These are phyloP conservation scores for Notamacropus eugenii DNA, from an alignment of 2,797 vertebrate genomes.

Conservation along the genomic window DNA sequence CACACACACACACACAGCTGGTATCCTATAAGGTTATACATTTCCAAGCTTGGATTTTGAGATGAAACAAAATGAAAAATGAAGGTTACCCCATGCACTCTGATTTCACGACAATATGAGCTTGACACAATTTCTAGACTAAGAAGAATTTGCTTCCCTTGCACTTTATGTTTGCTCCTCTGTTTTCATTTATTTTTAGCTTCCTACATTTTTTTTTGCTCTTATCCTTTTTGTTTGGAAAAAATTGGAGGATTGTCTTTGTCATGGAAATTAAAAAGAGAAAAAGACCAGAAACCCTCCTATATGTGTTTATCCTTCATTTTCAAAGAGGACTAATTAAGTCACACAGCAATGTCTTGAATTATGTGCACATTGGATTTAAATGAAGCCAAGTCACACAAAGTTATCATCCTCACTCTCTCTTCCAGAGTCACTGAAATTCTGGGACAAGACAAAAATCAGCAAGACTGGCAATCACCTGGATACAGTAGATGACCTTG, in stretches of 20 bases:
- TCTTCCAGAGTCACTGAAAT: not conserved
- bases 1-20: too few relatives aligned
- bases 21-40: slow-evolving; percentile 35
- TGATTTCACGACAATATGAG: not conserved
- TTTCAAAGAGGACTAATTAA: not conserved
- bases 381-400: not conserved
- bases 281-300: not conserved
- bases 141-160: slow-evolving; percentile 11
- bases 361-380: not conserved
- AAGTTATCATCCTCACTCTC: not conserved
- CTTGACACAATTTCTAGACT: slow-evolving; percentile 25
- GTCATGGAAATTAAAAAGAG: not conserved
- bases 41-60: slow-evolving; percentile 51
- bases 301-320: not conserved
- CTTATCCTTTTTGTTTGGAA: not conserved
- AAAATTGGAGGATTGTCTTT: not conserved
- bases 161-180: not conserved
- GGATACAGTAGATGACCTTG: not conserved
- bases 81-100: not conserved
- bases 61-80: slow-evolving; percentile 58
- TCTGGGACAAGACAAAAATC: not conserved
- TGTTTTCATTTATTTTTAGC: slow-evolving; percentile 36
- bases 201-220: not conserved
- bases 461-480: not conserved
- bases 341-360: not conserved